These are phyloP conservation scores for Rhincodon typus DNA, from an alignment of 2,797 vertebrate genomes.

Conservation along the genomic window DNA sequence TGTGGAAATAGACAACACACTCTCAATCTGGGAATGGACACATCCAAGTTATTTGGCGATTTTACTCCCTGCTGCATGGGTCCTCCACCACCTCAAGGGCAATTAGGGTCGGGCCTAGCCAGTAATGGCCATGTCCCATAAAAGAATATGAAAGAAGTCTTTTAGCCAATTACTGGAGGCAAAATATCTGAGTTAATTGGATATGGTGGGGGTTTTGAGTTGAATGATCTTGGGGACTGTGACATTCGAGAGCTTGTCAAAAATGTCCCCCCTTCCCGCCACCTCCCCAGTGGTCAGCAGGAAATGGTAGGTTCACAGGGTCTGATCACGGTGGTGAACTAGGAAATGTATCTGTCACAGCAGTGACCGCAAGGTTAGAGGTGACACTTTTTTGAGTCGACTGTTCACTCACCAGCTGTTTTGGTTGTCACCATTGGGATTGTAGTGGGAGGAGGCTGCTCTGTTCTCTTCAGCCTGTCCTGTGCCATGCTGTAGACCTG, in stretches of 20 bases:
- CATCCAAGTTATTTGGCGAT: background rate
- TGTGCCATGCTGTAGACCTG: conserved; percentile 52
- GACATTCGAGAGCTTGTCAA: background rate
- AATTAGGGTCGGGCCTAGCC: too few species aligned
- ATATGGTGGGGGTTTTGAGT: background rate
- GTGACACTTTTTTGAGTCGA: background rate
- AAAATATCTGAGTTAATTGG: background rate
- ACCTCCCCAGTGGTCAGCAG: background rate
- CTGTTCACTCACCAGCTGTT: background rate
- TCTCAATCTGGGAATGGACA: background rate
- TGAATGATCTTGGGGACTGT: background rate
- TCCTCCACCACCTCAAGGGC: too few species aligned
- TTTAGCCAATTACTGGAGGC: background rate
- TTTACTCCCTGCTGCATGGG: too few species aligned
- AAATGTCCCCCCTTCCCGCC: background rate
- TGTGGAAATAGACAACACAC: background rate
- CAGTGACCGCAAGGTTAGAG: background rate
- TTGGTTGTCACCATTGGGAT: background rate
- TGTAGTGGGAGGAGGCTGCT: conserved; percentile 33
- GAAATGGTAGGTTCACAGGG: background rate
- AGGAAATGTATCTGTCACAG: background rate
- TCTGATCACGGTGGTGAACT: background rate
- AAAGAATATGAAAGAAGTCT: too few species aligned
- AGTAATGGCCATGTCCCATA: too few species aligned
- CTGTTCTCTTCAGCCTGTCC: conserved; percentile 43